Base-by-base conservation (phyloP, 2,888 invertebrate species). In the Phortica okadai region DNA sequence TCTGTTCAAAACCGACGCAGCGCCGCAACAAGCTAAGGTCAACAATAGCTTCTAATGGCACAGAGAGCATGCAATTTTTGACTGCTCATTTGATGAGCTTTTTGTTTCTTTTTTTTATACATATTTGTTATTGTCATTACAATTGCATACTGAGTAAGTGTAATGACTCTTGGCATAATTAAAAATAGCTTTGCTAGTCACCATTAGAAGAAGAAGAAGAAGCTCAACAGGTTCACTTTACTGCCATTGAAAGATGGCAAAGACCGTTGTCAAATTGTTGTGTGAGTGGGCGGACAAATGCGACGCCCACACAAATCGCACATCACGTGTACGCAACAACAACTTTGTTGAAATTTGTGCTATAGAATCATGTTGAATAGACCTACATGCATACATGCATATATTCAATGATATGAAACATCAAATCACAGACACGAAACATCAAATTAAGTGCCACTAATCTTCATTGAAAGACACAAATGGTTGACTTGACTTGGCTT, bases 141-240 rank as follows among this genome's bases (percentile, higher is more conserved):
- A 59, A 21, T 16, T 59, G 59, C 14, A 64, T 64, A 11, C 64
- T 78, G 81, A 86, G 80, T 78, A 74, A 82, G 80, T 81, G 86
- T 86, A 82, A 85, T 84, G 83, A 82, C 80, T 79, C 74, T 75
- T 77, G 76, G 74, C 67, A 78, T 83, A 86, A 87, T 85, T 83
- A 81, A 75, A 79, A 64, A 77, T 74, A 74, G 54, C 59, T 64
- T 64, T 64, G 44, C 41, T 33, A 33, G 33, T 33, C 33, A 33
- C 33, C 33, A 33, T 33, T 33, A 4, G 41, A 74, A 76, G 21
- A 21, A 21, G 21, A 21, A 21, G 21, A 21, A 21, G 21, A 21
- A 0, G 74, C 80, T 73, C 82, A 87, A 83, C 79, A 84, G 86
- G 54, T 33, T 72, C 42, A 72, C 70, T 50, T 64, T 33, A 50